Evolutionary conservation across 2,888 invertebrate genomes (phyloP), one percentile per base, ranked within the genome.

Genomic region (Julus scanicus): DNA sequence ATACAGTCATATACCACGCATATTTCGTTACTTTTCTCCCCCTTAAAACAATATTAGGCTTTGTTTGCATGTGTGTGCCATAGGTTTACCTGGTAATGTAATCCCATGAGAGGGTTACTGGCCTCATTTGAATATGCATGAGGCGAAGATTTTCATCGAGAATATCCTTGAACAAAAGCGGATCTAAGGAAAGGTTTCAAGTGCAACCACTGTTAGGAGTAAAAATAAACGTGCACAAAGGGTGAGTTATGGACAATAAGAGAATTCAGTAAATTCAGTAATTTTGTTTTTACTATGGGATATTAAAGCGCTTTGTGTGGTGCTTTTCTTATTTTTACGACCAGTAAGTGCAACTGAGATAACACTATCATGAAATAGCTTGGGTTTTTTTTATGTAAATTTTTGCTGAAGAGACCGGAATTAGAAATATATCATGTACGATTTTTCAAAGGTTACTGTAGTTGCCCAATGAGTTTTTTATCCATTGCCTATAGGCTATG

Each of bases 91-190:
- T 71, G 71, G 71, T 71, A 71, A 71, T 71, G 71, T 71, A 71
- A 71, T 71, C 71, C 71, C 71, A 29, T 13, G 11, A 8, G 71
- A 71, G 71, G 71, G 71, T 71, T 71, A 71, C 71, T 71, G 71
- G 71, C 71, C 71, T 71, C 71, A 71, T 71, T 29, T 71, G 71
- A 71, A 71, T 71, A 71, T 71, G 71, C 71, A 71, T 71, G 71
- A 71, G 71, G 71, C 1, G 9, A 71, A 71, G 71, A 71, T 71
- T 71, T 71, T 71, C 71, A 29, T 71, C 71, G 71, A 71, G n/a
- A 71, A 71, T 71, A 71, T 71, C 71, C 71, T 71, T 71, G 71
- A 71, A 71, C 71, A 71, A 71, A 71, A 71, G 71, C 71, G 71
- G 71, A 71, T 71, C 71, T 71, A 71, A 71, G 71, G 71, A 29